phyloP scores from a whole-genome alignment of 2,797 vertebrate genomes.

The Sebastiscus albofasciatus region DNA sequence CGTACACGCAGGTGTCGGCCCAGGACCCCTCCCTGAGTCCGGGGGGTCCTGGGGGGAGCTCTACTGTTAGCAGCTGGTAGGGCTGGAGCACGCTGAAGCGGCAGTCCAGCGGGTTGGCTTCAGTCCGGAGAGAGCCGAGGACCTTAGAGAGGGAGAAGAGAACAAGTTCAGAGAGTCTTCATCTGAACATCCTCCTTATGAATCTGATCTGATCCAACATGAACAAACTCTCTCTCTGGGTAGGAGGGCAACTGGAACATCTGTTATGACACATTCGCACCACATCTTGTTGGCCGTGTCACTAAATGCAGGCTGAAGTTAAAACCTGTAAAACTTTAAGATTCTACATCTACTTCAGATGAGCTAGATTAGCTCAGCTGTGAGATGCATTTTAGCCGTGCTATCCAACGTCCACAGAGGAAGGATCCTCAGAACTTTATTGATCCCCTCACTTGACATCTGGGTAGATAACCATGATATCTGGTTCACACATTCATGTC shows the following conservation, averaged over 20 bases:
- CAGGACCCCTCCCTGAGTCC: constrained; percentile 69
- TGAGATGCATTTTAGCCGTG: not conserved
- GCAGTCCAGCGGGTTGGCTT: constrained; percentile 87
- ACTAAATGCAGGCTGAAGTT: too few species aligned
- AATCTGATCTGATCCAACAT: not conserved
- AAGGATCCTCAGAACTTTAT: not conserved
- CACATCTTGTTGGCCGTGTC: not conserved
- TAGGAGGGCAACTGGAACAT: not conserved
- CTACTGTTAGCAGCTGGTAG: constrained; percentile 88
- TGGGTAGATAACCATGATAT: not conserved
- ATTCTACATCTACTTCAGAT: not conserved
- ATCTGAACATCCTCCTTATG: not conserved
- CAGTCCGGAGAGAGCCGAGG: constrained; percentile 85
- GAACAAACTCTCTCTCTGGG: not conserved
- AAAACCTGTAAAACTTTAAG: not conserved
- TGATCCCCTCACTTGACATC: too few species aligned
- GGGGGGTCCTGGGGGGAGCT: constrained; percentile 72
- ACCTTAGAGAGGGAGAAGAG: constrained; percentile 75
- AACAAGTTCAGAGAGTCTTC: not conserved
- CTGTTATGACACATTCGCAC: not conserved
- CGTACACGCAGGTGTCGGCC: constrained; percentile 87
- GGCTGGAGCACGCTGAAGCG: constrained; percentile 88
- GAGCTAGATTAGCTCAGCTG: too few species aligned
- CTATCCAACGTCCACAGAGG: not conserved
- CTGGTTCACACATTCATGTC: not conserved